phyloP scores from a whole-genome alignment of 2,113 vertebrate genomes.

The Rhabdomys dilectus region DNA sequence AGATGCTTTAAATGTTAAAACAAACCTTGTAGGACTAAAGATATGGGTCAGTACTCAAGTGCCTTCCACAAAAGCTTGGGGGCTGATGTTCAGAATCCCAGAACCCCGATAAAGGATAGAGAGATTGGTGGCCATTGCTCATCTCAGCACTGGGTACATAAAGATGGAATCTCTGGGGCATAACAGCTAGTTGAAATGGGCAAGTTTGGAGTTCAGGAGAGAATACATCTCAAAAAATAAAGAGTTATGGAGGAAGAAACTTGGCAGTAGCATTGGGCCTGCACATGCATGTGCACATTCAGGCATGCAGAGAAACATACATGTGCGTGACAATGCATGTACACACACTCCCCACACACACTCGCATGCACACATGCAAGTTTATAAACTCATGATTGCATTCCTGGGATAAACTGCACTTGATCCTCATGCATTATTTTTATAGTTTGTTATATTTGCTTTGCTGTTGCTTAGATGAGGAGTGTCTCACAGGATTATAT shows the following conservation, averaged over 20 bases:
- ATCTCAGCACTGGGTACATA: background rate
- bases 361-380: background rate
- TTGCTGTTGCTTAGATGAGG: background rate
- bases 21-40: no score
- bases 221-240: background rate
- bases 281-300: no score
- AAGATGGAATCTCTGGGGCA: background rate
- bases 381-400: background rate
- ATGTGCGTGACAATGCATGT: background rate
- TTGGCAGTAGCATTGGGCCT: background rate
- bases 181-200: background rate
- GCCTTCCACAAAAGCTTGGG: background rate
- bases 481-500: background rate
- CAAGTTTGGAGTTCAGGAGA: background rate
- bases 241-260: no score
- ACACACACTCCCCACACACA: background rate
- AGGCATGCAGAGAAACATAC: background rate
- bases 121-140: background rate
- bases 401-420: background rate
- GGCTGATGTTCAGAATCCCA: background rate
- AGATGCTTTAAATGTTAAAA: background rate
- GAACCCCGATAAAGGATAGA: background rate
- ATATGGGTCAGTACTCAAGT: background rate
- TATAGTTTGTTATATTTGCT: background rate
- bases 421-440: no score